A percentile compares a stretch with the other conserved stretches of the same genome.
phyloP scores from a whole-genome alignment of 2,888 invertebrate species.

The Agrypnus murinus region DNA sequence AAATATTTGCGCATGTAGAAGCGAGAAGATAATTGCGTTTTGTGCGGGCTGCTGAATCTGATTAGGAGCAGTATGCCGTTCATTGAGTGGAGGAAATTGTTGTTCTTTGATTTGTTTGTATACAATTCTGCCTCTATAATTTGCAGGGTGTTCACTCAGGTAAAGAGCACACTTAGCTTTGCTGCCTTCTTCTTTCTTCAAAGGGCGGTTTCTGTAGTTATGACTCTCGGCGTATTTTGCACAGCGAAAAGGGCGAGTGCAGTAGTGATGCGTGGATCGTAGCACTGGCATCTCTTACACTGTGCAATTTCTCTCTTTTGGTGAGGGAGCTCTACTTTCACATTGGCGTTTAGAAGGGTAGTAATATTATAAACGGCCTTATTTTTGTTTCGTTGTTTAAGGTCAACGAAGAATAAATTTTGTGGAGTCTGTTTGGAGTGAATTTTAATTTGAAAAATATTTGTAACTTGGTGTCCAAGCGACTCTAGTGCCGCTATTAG shows the following conservation, averaged over 20 bases:
- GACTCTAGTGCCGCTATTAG: not conserved
- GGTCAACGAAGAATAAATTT: not conserved
- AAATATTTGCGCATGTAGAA: constrained; percentile 13
- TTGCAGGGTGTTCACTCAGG: too few relatives aligned
- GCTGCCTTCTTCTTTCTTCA: too few relatives aligned
- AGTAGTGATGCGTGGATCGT: too few relatives aligned
- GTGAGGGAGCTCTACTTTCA: constrained; percentile 16
- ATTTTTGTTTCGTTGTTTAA: constrained; percentile 17
- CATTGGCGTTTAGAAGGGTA: not conserved
- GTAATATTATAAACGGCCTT: constrained; percentile 2
- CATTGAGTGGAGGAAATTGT: not conserved
- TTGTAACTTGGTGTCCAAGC: constrained; percentile 6
- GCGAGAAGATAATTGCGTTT: constrained; percentile 14
- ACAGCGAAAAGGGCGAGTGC: too few relatives aligned
- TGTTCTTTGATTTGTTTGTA: not conserved
- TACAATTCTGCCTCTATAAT: not conserved
- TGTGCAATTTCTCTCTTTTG: constrained; percentile 24
- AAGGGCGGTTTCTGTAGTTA: too few relatives aligned
- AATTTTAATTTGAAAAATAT: not conserved
- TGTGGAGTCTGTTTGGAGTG: not conserved
- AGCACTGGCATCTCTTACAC: constrained; percentile 26
- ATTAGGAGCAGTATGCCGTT: constrained; percentile 15
- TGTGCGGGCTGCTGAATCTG: constrained; percentile 2
- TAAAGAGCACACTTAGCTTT: too few relatives aligned
- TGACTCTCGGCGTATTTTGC: too few relatives aligned